Evolutionary conservation across 2,113 vertebrate species (phyloP).

Genomic region (Piprites chloris): DNA sequence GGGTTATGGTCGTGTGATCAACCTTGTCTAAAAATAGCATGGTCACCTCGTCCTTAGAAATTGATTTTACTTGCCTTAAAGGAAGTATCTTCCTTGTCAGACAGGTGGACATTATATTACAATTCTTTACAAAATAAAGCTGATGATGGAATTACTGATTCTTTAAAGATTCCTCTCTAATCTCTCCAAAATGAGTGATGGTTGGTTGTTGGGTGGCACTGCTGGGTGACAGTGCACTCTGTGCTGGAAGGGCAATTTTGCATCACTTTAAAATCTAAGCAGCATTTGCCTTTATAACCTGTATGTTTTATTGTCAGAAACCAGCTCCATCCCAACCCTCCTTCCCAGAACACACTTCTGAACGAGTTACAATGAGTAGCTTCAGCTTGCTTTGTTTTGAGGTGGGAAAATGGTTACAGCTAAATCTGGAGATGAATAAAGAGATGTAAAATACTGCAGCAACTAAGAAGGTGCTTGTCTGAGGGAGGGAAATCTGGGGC

Average conservation of each 20-base stretch:
- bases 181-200: not conserved
- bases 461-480: not conserved
- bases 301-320: not conserved
- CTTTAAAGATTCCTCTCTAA: not conserved
- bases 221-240: not conserved
- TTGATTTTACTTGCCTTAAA: conserved; percentile 4
- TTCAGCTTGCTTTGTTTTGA: not conserved
- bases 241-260: not conserved
- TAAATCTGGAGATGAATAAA: not conserved
- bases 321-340: not conserved
- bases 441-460: not conserved
- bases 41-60: conserved; percentile 37
- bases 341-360: not conserved
- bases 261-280: not conserved
- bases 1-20: not conserved
- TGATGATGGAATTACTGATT: not conserved
- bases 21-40: conserved; percentile 6
- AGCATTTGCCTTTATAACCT: not conserved
- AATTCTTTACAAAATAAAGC: not conserved
- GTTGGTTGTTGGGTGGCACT: not conserved
- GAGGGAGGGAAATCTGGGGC: not conserved
- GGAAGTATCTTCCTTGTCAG: not conserved
- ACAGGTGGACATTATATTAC: not conserved
- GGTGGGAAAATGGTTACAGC: not conserved
- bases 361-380: not conserved